Conservation (phyloP, 2,113 vertebrate species). For the Pseudopipra pipra region DNA sequence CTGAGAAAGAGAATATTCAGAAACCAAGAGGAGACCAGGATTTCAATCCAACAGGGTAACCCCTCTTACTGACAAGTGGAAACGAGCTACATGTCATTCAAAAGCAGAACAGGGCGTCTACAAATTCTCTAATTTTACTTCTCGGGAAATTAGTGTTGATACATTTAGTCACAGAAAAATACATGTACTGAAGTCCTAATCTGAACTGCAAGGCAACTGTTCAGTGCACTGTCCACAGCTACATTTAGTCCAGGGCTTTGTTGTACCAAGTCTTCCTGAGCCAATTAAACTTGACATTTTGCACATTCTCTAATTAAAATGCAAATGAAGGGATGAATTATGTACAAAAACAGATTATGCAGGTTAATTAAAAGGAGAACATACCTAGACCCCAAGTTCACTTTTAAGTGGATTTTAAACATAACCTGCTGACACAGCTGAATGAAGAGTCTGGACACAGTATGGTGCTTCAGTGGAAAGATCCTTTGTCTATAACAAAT, state of each 20-base stretch:
- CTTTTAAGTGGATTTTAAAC: conserved; percentile 25
- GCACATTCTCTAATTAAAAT: conserved; percentile 73
- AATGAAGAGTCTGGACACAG: not conserved
- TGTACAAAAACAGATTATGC: conserved; percentile 63
- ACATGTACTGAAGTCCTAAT: not conserved
- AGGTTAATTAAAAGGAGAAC: conserved; percentile 73
- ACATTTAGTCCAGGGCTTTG: conserved; percentile 46
- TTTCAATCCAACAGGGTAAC: not conserved
- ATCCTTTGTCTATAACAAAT: not conserved
- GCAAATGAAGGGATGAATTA: conserved; percentile 74
- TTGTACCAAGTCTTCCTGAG: conserved; percentile 59
- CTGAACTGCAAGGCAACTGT: conserved; percentile 40
- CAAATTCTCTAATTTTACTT: not conserved
- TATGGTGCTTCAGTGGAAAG: not conserved
- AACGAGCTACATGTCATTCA: not conserved
- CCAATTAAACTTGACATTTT: conserved; percentile 79
- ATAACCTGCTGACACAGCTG: conserved; percentile 9
- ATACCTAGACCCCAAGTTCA: conserved; percentile 52
- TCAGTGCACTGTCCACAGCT: not conserved
- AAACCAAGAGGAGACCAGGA: not conserved
- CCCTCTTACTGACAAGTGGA: not conserved
- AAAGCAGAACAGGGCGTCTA: not conserved
- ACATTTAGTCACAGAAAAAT: not conserved
- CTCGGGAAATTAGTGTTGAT: not conserved
- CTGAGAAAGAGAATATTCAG: not conserved